Evolutionary conservation across 2,888 invertebrate species (phyloP).

Genomic region (Taphrorychus bicolor): DNA sequence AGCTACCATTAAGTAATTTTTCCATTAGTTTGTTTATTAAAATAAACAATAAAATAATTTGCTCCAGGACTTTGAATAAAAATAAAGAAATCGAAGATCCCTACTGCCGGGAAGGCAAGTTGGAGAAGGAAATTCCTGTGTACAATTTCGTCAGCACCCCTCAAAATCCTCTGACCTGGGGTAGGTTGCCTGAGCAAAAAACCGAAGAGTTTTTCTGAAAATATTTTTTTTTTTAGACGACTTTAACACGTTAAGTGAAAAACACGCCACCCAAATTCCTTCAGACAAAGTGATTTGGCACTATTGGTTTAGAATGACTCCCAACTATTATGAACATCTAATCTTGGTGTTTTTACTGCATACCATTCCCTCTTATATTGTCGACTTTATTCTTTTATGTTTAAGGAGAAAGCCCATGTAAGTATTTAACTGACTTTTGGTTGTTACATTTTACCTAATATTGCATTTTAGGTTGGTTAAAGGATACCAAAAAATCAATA

Average conservation of each 20-base stretch:
- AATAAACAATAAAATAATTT: background rate
- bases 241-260: slow-evolving; percentile 65
- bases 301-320: slow-evolving; percentile 69
- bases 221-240: slow-evolving; percentile 54
- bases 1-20: slow-evolving; percentile 47
- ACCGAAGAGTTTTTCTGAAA: no score
- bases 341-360: slow-evolving; percentile 68
- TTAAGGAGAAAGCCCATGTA: slow-evolving; percentile 71
- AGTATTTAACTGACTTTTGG: slow-evolving; percentile 51
- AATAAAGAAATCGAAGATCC: slow-evolving; percentile 46
- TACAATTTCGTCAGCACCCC: slow-evolving; percentile 88
- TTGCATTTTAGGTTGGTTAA: slow-evolving; percentile 44
- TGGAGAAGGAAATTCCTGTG: slow-evolving; percentile 66
- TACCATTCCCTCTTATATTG: slow-evolving; percentile 68
- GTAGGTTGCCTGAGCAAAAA: slow-evolving; percentile 59
- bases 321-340: slow-evolving; percentile 64
- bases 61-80: slow-evolving; percentile 46
- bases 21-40: background rate
- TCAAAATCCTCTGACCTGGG: slow-evolving; percentile 84
- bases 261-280: slow-evolving; percentile 65
- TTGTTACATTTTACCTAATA: background rate
- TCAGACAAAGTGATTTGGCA: slow-evolving; percentile 69
- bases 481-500: slow-evolving; percentile 46
- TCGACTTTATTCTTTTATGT: slow-evolving; percentile 64
- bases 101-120: slow-evolving; percentile 44